Conservation (phyloP, 1,140 invertebrate genomes). For the Psilanteris sp. region DNA sequence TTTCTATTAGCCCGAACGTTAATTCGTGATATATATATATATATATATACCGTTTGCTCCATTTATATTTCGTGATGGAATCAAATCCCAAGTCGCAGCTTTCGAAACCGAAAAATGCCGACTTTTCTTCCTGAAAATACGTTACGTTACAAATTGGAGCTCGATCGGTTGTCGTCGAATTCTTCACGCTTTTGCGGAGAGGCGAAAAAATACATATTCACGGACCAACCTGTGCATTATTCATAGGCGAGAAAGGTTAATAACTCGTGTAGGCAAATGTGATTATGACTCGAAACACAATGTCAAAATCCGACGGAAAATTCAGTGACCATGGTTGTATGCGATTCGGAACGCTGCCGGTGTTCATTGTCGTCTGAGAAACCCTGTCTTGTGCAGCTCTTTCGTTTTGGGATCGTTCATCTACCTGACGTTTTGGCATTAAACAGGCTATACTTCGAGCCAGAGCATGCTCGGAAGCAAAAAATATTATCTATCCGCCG, state of each 20-base stretch:
- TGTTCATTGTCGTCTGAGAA: constrained; percentile 61
- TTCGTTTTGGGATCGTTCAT: constrained; percentile 42
- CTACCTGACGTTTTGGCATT: constrained; percentile 73
- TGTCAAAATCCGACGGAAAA: constrained; percentile 21
- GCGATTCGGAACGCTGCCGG: constrained; percentile 24
- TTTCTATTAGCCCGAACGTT: no score
- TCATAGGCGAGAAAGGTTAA: constrained; percentile 45
- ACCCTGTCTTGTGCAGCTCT: constrained; percentile 50
- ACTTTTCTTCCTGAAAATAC: background rate
- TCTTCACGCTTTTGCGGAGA: background rate
- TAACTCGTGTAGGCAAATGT: constrained; percentile 30
- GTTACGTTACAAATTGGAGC: constrained; percentile 4
- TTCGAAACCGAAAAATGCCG: no score
- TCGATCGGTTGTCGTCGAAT: background rate
- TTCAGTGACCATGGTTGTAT: constrained; percentile 13
- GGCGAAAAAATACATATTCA: background rate
- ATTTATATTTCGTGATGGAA: no score
- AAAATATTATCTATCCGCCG: constrained; percentile 72
- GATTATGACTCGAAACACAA: constrained; percentile 10
- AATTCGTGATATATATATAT: no score
- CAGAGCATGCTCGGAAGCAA: constrained; percentile 53
- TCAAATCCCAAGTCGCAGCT: no score
- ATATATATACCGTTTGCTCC: no score
- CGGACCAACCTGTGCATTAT: background rate
- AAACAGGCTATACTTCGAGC: constrained; percentile 45